These are phyloP conservation scores for Syngnathus rostellatus DNA, from an alignment of 2,797 vertebrate genomes.

Conservation along the genomic window DNA sequence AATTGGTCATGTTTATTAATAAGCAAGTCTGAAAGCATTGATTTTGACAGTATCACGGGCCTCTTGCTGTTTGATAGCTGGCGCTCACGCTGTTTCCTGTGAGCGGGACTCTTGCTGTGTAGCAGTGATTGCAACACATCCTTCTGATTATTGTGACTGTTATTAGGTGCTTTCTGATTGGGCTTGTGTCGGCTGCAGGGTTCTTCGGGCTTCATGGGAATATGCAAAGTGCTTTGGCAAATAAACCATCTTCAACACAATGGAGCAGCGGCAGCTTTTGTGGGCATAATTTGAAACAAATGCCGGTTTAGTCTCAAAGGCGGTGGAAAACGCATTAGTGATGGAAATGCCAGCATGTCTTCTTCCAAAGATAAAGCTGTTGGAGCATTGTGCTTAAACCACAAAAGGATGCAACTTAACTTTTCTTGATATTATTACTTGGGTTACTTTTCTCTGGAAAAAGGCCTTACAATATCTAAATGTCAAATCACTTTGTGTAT, in stretches of 20 bases:
- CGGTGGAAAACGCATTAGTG: slow-evolving; percentile 55
- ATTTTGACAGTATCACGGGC: slow-evolving; percentile 57
- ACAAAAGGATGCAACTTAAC: slow-evolving; percentile 41
- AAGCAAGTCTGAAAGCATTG: slow-evolving; percentile 61
- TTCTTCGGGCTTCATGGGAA: slow-evolving; percentile 58
- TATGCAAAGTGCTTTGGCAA: slow-evolving; percentile 60
- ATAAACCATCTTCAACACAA: slow-evolving; percentile 54
- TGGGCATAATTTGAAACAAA: slow-evolving; percentile 64
- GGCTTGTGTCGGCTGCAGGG: slow-evolving; percentile 51
- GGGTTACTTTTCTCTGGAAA: slow-evolving; percentile 9
- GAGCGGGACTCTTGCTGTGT: slow-evolving; percentile 60
- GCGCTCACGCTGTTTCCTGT: slow-evolving; percentile 50
- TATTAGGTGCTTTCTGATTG: slow-evolving; percentile 66
- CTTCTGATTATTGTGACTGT: slow-evolving; percentile 68
- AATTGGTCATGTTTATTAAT: slow-evolving; percentile 68
- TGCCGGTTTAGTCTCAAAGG: slow-evolving; percentile 56
- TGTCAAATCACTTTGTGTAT: not conserved
- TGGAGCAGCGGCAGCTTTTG: slow-evolving; percentile 40
- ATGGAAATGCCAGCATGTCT: slow-evolving; percentile 56
- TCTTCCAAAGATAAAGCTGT: slow-evolving; percentile 56
- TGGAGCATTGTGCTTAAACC: slow-evolving; percentile 55
- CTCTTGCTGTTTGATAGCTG: slow-evolving; percentile 50
- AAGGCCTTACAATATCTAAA: not conserved
- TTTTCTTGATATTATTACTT: slow-evolving; percentile 27
- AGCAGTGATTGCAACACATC: slow-evolving; percentile 71